Conservation (phyloP, 92 coral and sea anemone species). For the Phenganax subtilis region DNA sequence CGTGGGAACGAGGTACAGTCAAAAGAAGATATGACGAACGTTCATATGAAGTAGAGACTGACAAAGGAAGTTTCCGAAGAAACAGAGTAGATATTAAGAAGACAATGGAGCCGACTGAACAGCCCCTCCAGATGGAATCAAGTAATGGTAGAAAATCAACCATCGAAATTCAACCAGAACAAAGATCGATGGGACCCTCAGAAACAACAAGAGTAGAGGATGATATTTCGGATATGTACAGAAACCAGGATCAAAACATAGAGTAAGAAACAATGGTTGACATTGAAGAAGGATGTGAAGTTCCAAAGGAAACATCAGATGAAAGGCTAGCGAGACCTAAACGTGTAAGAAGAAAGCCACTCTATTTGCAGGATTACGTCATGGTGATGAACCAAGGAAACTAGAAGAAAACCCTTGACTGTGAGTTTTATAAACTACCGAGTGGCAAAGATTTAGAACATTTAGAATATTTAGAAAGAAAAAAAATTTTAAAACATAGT, state of each 20-base stretch:
- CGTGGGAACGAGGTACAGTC: conserved; percentile 40
- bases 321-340: not conserved
- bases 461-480: not conserved
- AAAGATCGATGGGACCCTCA: not conserved
- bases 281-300: too few species aligned
- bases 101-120: not conserved
- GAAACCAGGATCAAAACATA: not conserved
- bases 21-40: conserved; percentile 41
- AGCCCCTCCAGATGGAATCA: not conserved
- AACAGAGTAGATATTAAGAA: conserved; percentile 45
- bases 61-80: conserved; percentile 34
- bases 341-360: not conserved
- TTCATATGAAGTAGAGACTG: conserved; percentile 40
- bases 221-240: not conserved
- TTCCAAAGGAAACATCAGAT: too few species aligned
- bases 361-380: not conserved
- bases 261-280: not conserved
- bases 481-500: not conserved
- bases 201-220: not conserved
- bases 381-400: not conserved
- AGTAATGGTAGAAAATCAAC: not conserved
- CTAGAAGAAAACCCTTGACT: not conserved
- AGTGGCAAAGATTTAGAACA: not conserved
- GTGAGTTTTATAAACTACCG: not conserved
- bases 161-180: conserved; percentile 23